Conservation (phyloP, 2,888 invertebrate species). For the Diarsia rubi region DNA sequence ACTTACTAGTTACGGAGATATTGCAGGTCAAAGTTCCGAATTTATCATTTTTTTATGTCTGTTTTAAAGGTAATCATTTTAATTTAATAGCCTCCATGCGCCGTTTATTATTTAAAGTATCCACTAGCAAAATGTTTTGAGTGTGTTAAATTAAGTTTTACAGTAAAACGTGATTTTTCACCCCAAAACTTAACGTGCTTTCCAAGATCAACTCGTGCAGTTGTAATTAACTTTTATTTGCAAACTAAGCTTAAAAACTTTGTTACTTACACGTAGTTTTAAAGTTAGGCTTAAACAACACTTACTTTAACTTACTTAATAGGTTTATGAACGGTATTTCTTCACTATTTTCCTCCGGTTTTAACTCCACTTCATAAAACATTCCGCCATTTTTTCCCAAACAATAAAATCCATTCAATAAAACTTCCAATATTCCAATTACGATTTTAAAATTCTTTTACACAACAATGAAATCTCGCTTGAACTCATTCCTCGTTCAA, state of each 20-base stretch:
- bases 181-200: no score
- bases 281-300: background rate
- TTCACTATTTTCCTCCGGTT: background rate
- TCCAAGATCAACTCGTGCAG: background rate
- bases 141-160: no score
- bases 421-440: conserved; percentile 26
- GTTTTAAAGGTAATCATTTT: no score
- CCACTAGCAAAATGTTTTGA: no score
- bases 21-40: no score
- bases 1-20: no score
- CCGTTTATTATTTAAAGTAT: no score
- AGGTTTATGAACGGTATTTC: background rate
- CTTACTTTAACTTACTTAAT: background rate
- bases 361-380: background rate
- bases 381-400: background rate
- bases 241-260: background rate
- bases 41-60: no score
- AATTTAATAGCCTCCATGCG: no score
- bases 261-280: background rate
- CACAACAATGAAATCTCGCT: conserved; percentile 35
- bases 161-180: no score
- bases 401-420: conserved; percentile 2
- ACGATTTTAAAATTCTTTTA: conserved; percentile 39
- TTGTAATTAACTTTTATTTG: background rate
- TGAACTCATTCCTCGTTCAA: conserved; percentile 57